phyloP scores from a whole-genome alignment of 2,888 invertebrate species.

The Quadroppia sp. region DNA sequence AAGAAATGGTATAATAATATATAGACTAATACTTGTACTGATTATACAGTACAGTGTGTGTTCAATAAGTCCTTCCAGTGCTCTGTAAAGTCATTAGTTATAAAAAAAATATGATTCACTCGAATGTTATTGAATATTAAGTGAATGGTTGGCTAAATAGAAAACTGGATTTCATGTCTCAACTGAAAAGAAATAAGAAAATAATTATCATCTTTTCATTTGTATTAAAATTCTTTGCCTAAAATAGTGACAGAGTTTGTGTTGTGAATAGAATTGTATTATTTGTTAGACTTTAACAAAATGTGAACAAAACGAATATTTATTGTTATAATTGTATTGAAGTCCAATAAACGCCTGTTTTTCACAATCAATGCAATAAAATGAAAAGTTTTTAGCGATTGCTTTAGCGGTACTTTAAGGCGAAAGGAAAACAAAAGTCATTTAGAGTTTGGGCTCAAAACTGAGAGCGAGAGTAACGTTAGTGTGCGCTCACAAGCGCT shows the following conservation, averaged over 20 bases:
- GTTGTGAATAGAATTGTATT: neutral
- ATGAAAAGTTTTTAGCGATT: conserved; percentile 10
- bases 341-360: conserved; percentile 17
- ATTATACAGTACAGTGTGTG: too few species aligned
- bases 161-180: conserved; percentile 28
- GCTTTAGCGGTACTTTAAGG: neutral
- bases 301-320: neutral
- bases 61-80: conserved; percentile 27
- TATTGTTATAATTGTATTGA: neutral
- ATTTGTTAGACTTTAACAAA: neutral
- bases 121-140: conserved; percentile 26
- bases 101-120: conserved; percentile 23
- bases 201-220: conserved; percentile 24
- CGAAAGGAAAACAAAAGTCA: neutral
- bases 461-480: neutral
- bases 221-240: neutral
- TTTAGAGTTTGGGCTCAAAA: neutral
- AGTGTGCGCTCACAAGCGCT: neutral
- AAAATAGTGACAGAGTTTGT: neutral
- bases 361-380: conserved; percentile 18
- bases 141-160: conserved; percentile 31
- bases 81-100: conserved; percentile 30
- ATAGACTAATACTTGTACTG: neutral
- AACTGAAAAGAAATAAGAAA: neutral
- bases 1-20: neutral